Conservation (phyloP, 2,113 vertebrate genomes). For the Cyanocitta stelleri region DNA sequence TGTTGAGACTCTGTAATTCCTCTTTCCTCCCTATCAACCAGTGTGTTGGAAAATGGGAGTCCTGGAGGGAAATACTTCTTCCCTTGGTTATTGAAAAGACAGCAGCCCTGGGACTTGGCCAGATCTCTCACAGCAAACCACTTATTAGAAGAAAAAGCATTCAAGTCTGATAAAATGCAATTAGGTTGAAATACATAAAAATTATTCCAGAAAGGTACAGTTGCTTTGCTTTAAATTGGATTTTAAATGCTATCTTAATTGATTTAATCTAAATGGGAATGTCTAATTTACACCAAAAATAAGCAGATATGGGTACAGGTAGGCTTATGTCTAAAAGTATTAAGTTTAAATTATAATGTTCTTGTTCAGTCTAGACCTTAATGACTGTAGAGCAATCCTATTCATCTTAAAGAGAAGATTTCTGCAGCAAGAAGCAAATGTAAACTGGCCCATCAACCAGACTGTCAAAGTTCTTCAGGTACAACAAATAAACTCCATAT, state of each 20-base stretch:
- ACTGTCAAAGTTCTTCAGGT: not conserved
- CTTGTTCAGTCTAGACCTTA: not conserved
- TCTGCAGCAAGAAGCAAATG: not conserved
- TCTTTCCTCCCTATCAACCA: not conserved
- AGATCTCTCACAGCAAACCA: not conserved
- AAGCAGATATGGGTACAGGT: not conserved
- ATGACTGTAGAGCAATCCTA: not conserved
- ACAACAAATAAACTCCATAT: not conserved
- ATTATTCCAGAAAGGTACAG: not conserved
- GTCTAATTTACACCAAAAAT: not conserved
- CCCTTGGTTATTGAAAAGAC: not conserved
- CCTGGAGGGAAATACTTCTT: not conserved
- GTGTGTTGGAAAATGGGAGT: not conserved
- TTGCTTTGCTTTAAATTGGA: not conserved
- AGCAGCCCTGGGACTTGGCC: not conserved
- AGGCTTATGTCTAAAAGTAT: not conserved
- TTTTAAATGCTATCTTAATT: not conserved
- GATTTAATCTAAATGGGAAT: not conserved
- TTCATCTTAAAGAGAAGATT: not conserved
- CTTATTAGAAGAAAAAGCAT: not conserved
- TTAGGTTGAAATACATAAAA: not conserved
- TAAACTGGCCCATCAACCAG: not conserved
- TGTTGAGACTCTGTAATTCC: not conserved
- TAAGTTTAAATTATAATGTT: not conserved
- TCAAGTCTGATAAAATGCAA: not conserved